phyloP scores from a whole-genome alignment of 2,113 vertebrate genomes.

The Hepsetus odoe region DNA sequence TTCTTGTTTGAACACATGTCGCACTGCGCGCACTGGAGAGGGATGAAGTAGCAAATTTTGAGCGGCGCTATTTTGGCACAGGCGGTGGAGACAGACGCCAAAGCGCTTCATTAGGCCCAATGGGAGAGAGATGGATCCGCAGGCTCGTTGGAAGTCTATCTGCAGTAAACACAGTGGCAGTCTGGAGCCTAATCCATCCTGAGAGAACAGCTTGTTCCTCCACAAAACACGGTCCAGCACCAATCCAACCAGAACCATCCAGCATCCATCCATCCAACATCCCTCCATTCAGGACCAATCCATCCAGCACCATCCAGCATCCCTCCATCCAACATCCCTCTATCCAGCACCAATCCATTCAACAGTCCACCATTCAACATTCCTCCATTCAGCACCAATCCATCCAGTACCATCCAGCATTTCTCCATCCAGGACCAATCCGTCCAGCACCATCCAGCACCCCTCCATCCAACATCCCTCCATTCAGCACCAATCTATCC shows the following conservation, averaged over 20 bases:
- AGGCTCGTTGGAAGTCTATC: slow-evolving; percentile 67
- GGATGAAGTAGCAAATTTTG: slow-evolving; percentile 61
- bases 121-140: slow-evolving; percentile 62
- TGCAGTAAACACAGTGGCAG: slow-evolving; percentile 71
- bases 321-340: background rate
- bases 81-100: slow-evolving; percentile 65
- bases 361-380: background rate
- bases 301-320: background rate
- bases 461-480: background rate
- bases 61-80: slow-evolving; percentile 62
- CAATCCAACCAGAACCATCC: background rate
- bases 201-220: slow-evolving; percentile 12
- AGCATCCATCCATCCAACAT: background rate
- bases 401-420: background rate
- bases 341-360: background rate
- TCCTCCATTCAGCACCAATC: background rate
- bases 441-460: background rate
- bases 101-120: slow-evolving; percentile 69
- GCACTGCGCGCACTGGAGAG: slow-evolving; percentile 46
- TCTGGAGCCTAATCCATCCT: slow-evolving; percentile 63
- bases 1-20: slow-evolving; percentile 53
- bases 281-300: too few relatives aligned
- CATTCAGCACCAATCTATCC: background rate
- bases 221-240: background rate
- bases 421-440: too few relatives aligned